These are phyloP conservation scores for Conops quadrifasciatus DNA, from an alignment of 2,888 invertebrate species.

Conservation along the genomic window DNA sequence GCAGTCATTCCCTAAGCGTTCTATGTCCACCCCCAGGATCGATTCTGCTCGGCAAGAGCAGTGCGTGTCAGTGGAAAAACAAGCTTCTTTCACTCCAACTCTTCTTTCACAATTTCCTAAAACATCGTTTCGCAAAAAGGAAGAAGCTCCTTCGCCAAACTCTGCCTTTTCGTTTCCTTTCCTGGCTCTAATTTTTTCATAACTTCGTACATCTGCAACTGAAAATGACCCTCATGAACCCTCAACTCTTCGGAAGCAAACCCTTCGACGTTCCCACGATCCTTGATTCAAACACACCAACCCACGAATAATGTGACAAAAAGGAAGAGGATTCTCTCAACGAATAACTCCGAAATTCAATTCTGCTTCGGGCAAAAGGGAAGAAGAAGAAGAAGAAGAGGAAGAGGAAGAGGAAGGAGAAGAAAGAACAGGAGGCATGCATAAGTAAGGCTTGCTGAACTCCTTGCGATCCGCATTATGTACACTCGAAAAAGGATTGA, in stretches of 20 bases:
- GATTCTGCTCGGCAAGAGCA: no score
- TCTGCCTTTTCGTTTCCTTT: background rate
- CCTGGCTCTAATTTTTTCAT: background rate
- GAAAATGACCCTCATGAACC: background rate
- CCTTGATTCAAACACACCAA: constrained; percentile 1
- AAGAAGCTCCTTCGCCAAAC: no score
- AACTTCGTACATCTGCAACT: constrained; percentile 2
- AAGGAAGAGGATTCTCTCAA: constrained; percentile 26
- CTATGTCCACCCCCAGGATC: no score
- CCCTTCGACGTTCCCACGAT: background rate
- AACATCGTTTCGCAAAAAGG: no score
- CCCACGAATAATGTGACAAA: constrained; percentile 29
- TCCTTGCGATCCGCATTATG: no score
- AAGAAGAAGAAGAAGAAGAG: background rate
- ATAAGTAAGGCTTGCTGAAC: background rate
- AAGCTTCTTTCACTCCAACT: background rate
- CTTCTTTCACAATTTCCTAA: no score
- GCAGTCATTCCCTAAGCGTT: no score
- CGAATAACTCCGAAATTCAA: no score
- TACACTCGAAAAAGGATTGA: constrained; percentile 3
- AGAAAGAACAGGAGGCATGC: no score
- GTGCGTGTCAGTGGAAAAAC: no score
- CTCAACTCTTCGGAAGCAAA: background rate
- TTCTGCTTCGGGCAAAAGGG: background rate
- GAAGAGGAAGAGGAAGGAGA: no score